Percentiles rank a stretch among this genome's conserved stretches.
Conservation (phyloP, 2,797 vertebrate genomes). For the Syngnathus acus region DNA sequence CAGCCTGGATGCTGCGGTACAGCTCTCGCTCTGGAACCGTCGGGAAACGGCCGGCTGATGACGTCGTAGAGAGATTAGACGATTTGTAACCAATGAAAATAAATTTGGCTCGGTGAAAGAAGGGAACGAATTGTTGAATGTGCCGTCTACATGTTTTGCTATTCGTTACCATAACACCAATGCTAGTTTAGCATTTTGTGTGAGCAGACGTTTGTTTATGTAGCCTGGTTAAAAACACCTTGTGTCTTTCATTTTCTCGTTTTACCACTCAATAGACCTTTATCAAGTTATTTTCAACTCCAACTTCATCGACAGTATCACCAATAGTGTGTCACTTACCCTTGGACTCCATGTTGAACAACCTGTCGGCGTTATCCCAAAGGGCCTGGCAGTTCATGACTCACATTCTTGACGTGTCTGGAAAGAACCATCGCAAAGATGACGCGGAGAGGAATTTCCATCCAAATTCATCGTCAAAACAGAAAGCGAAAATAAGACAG, state of each 20-base stretch:
- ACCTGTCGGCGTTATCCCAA: slow-evolving; percentile 37
- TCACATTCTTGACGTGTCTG: slow-evolving; percentile 35
- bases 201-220: too few species aligned
- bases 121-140: too few species aligned
- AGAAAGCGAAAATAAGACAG: slow-evolving; percentile 1
- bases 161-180: too few species aligned
- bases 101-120: neutral
- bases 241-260: too few species aligned
- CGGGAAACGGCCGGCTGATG: slow-evolving; percentile 33
- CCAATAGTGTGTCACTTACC: slow-evolving; percentile 31
- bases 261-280: too few species aligned
- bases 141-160: too few species aligned
- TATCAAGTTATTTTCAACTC: neutral
- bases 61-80: neutral
- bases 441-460: slow-evolving; percentile 11
- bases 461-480: neutral
- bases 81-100: neutral
- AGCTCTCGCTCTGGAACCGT: slow-evolving; percentile 77
- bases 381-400: slow-evolving; percentile 37
- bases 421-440: slow-evolving; percentile 26
- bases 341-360: slow-evolving; percentile 49
- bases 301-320: too few species aligned
- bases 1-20: slow-evolving; percentile 78
- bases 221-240: too few species aligned
- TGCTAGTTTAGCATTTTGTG: too few species aligned